A percentile compares a stretch with the other conserved stretches of the same genome.
These are phyloP conservation scores for Penaeus japonicus DNA, from an alignment of 1,140 invertebrate genomes.

Conservation along the genomic window DNA sequence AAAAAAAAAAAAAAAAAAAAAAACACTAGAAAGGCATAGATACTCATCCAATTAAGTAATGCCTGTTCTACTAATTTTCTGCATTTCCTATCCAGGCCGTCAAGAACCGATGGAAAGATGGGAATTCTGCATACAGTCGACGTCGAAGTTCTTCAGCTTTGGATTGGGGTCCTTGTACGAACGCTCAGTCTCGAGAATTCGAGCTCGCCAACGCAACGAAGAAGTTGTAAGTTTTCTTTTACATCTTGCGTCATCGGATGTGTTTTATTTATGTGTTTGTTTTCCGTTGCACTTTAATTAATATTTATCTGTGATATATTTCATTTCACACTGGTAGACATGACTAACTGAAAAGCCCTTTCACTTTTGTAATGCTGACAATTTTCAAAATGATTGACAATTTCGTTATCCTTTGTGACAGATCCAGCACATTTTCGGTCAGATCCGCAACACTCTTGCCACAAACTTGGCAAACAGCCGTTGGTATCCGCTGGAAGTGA, in stretches of 20 bases:
- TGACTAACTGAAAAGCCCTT: no score
- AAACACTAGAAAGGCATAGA: no score
- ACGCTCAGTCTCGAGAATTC: constrained; percentile 62
- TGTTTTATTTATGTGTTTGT: no score
- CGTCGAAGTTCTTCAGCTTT: constrained; percentile 68
- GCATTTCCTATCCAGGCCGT: constrained; percentile 62
- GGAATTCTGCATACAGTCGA: constrained; percentile 69
- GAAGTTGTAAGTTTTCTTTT: constrained; percentile 27
- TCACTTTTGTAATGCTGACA: no score
- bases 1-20: no score
- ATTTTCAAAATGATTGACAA: not conserved
- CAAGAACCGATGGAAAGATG: constrained; percentile 67
- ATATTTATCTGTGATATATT: no score
- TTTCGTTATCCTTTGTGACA: not conserved
- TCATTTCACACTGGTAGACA: no score
- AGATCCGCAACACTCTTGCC: constrained; percentile 32
- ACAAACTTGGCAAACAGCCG: constrained; percentile 33
- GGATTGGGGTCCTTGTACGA: constrained; percentile 69
- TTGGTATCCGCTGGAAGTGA: constrained; percentile 45
- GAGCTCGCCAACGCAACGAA: constrained; percentile 54
- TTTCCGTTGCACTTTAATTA: no score
- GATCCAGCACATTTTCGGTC: constrained; percentile 35
- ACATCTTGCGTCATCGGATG: no score
- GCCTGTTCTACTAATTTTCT: not conserved
- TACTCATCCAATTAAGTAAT: no score